Evolutionary conservation across 2,888 invertebrate species (phyloP).

Genomic region (Lymantria dispar): DNA sequence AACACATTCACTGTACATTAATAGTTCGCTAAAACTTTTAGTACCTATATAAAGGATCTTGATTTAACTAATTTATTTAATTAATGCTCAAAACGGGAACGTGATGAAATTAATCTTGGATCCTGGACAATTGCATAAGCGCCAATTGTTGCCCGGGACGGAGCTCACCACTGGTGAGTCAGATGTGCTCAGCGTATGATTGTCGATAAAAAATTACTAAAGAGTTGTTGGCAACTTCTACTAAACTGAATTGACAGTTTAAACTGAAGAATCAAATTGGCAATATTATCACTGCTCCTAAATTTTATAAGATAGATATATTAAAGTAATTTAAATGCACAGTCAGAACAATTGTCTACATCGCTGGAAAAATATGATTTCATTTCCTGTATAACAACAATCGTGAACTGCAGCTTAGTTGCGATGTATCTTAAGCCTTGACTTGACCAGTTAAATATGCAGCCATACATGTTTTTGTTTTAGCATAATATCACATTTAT

Average conservation of each 20-base stretch:
- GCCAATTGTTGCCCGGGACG: conserved; percentile 49
- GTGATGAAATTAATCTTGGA: background rate
- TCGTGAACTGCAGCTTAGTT: conserved; percentile 22
- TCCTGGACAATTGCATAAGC: conserved; percentile 68
- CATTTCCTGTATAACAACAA: conserved; percentile 27
- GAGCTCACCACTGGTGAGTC: conserved; percentile 49
- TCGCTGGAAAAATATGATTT: conserved; percentile 11
- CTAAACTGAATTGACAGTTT: conserved; percentile 61
- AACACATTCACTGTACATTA: too few relatives aligned
- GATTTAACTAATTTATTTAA: too few relatives aligned
- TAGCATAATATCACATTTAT: background rate
- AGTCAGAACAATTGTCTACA: conserved; percentile 22
- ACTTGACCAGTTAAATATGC: conserved; percentile 6
- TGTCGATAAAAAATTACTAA: conserved; percentile 48
- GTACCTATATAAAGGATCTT: too few relatives aligned
- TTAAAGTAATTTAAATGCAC: conserved; percentile 19
- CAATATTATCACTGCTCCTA: conserved; percentile 13
- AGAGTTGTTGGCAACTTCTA: conserved; percentile 56
- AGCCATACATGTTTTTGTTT: background rate
- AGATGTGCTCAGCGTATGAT: conserved; percentile 47
- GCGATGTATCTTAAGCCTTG: conserved; percentile 12
- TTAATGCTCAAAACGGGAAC: too few relatives aligned
- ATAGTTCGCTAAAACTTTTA: too few relatives aligned
- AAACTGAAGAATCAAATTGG: conserved; percentile 18
- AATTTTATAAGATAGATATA: background rate